Base-by-base conservation (phyloP, 1,140 invertebrate species). In the Andricus grossulariae region DNA sequence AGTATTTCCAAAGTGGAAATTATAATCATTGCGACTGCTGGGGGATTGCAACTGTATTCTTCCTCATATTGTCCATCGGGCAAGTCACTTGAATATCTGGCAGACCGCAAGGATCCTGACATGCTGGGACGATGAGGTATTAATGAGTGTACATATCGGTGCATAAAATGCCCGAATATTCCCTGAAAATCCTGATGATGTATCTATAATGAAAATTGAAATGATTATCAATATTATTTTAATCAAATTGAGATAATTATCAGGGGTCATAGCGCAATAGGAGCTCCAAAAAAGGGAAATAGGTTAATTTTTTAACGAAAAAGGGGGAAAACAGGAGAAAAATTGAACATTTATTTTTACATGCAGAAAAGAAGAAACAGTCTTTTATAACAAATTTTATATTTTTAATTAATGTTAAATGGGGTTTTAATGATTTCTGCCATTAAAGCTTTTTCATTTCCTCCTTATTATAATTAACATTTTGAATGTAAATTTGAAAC, bases 1-100 rank as follows among this genome's bases (percentile, higher is more conserved):
- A 94, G 90, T 49, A 96, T 95, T 90, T 96, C 95, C 77, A 96
- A 88, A 21, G 95, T 85, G 0, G 95, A 95, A 79, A 96, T 94
- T 57, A 95, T 91, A 78, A 98, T 92, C 95, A 98, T 97, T 82
- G 96, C 96, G 51, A 98, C 81, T 4, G 97, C 95, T 3, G 97
- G 97, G 21, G 97, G 97, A 86, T 94, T 95, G 85, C 97, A 97
- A 45, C 93, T 95, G 91, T 98, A 98, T 86, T 97, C 94, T 83
- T 97, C 96, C 85, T 97, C 95, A 88, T 98, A 98, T 25, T 93
- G 92, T 18, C 95, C 95, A 92, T 97, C 95, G 87, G 93, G 85
- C 88, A 92, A 92, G 87, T 94, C 92, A 82, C 89, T 81, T 82
- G 89, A 92, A 18, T 79, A 13, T 45, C 75, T 74, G 52, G 80